A percentile compares a stretch with the other conserved stretches of the same genome.
Conservation (phyloP, 2,113 vertebrate species). For the Platysternon megacephalum region DNA sequence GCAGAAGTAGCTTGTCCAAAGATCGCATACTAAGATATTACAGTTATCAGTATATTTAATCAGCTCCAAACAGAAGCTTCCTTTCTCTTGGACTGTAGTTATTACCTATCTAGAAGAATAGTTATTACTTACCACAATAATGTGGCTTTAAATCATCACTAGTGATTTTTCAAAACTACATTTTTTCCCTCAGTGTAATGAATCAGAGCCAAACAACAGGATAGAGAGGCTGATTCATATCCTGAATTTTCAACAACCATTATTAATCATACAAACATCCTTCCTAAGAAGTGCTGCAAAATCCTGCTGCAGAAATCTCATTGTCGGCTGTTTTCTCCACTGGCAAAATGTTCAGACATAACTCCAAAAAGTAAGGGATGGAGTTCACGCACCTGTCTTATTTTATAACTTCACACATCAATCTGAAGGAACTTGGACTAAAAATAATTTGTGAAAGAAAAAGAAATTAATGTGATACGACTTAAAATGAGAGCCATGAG, state of each 20-base stretch:
- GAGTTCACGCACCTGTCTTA: constrained; percentile 3
- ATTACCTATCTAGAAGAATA: background rate
- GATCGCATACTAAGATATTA: background rate
- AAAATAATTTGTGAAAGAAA: constrained; percentile 60
- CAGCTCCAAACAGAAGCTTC: background rate
- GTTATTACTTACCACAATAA: background rate
- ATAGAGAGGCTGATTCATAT: constrained; percentile 68
- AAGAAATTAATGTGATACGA: constrained; percentile 35
- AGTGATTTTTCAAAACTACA: constrained; percentile 39
- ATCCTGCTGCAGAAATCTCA: constrained; percentile 5
- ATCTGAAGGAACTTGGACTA: constrained; percentile 20
- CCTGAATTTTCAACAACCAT: constrained; percentile 50
- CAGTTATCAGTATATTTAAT: constrained; percentile 14
- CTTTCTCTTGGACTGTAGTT: background rate
- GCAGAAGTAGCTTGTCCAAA: background rate
- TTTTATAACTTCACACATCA: constrained; percentile 30
- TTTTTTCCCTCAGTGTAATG: background rate
- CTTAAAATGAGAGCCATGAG: constrained; percentile 33
- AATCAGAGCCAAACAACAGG: constrained; percentile 40
- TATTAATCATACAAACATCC: constrained; percentile 65
- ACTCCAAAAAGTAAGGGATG: background rate
- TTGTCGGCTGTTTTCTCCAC: constrained; percentile 12
- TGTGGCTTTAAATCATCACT: constrained; percentile 28
- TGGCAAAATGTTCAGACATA: constrained; percentile 16
- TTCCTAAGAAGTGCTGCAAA: constrained; percentile 42